These are phyloP conservation scores for Prolemur simus DNA, from an alignment of 2,113 vertebrate genomes.

Conservation along the genomic window DNA sequence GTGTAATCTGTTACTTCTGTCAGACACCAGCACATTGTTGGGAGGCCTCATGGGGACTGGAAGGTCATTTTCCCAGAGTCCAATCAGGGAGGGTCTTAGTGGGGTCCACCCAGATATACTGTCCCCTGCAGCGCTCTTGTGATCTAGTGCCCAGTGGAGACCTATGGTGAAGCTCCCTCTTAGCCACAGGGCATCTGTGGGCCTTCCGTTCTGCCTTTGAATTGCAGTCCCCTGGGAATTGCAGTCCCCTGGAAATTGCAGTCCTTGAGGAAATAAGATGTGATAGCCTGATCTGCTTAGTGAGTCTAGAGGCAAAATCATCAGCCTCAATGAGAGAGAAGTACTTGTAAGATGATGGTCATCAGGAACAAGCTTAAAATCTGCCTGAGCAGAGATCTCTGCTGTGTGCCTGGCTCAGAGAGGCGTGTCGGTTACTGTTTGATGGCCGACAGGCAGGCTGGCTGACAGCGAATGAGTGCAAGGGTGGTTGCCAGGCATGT, in stretches of 20 bases:
- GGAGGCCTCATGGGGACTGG: not conserved
- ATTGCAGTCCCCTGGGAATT: not conserved
- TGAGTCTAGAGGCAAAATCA: slow-evolving; percentile 1
- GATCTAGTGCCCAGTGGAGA: not conserved
- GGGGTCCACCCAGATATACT: not conserved
- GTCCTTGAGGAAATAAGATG: not conserved
- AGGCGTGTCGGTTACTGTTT: not conserved
- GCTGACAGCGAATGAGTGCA: not conserved
- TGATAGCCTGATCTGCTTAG: not conserved
- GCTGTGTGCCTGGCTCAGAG: not conserved
- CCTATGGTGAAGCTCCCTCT: not conserved
- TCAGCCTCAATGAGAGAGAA: not conserved
- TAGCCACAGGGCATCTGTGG: not conserved
- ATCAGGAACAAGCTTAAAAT: not conserved
- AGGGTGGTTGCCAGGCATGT: not conserved
- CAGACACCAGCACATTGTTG: not conserved
- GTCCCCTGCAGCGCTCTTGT: not conserved
- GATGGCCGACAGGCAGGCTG: not conserved
- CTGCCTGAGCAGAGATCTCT: not conserved
- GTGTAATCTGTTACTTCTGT: not conserved
- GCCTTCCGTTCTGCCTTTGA: not conserved
- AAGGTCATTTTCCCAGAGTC: not conserved
- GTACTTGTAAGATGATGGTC: not conserved
- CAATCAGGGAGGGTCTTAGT: not conserved
- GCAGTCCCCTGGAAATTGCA: not conserved